Base-by-base conservation (phyloP, 2,797 vertebrate species). In the Danionella dracula region DNA sequence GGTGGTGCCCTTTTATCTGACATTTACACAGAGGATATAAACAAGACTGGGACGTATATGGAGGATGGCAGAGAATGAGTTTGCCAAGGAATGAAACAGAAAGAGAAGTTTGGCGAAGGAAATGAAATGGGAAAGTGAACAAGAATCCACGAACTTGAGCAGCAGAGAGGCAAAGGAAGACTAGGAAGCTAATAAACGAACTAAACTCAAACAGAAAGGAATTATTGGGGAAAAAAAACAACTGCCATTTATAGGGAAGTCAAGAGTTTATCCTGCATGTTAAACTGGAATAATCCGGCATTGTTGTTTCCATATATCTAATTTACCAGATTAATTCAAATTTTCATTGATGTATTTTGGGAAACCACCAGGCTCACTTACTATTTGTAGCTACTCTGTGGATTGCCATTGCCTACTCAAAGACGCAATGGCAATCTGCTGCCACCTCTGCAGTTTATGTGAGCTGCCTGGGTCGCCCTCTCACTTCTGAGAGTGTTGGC, bases 1-100 rank as follows among this genome's bases (percentile, higher is more conserved):
- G 13, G 40, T 31, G 46, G 15, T 78, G 71, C 74, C 77, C 77
- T 76, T 78, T 78, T 45, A 55, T 56, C 27, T 78, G 77, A 78
- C 77, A 78, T 78, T 78, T 74, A 76, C 66, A 53, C 71, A 76
- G 74, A 57, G 63, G 46, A 70, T 68, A 68, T 69, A 68, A 63
- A 71, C 54, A 50, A 60, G 64, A 29, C 6, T 8, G 53, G 42
- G 53, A 64, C 37, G 23, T 56, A 64, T 64, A 60, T 55, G 38
- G 42, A 46, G 20, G 58, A 49, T 48, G 38, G 59, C 46, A 31
- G 56, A 57, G 42, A 56, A 58, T 38, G 38, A 49, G 44, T 55
- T 51, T 49, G 49, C 54, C 40, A 32, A 62, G 40, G 42, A 66
- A 48, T 56, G 63, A 66, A 66, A 56, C 41, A 38, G 63, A 68